Percentiles rank a stretch among this genome's conserved stretches.
These are phyloP conservation scores for Amphipyra berbera DNA, from an alignment of 2,888 invertebrate genomes.

Conservation along the genomic window DNA sequence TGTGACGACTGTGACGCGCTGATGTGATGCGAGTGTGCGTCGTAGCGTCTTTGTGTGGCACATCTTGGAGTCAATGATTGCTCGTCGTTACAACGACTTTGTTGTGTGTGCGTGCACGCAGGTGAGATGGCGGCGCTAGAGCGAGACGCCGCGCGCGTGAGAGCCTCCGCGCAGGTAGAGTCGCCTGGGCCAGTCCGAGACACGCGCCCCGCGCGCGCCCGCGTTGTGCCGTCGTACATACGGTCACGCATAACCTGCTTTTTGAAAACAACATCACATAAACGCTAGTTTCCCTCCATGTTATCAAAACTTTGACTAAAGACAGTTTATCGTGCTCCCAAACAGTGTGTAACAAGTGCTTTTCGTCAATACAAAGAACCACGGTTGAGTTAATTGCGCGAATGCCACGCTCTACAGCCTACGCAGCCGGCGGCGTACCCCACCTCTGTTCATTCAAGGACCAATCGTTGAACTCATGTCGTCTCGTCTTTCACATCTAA, in stretches of 20 bases:
- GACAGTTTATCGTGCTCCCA: constrained; percentile 32
- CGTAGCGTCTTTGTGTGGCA: constrained; percentile 18
- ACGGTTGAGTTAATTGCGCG: constrained; percentile 80
- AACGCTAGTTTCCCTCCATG: constrained; percentile 56
- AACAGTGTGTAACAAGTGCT: constrained; percentile 62
- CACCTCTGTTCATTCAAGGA: constrained; percentile 87
- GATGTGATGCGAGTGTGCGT: constrained; percentile 26
- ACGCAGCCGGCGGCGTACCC: constrained; percentile 87
- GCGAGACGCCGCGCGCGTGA: constrained; percentile 71
- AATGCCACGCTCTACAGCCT: constrained; percentile 87
- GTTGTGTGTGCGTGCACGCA: constrained; percentile 65
- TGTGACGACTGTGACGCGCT: constrained; percentile 29
- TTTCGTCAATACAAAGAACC: constrained; percentile 50
- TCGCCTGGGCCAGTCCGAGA: constrained; percentile 72
- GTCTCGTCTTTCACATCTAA: constrained; percentile 75
- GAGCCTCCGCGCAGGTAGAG: constrained; percentile 80
- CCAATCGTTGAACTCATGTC: constrained; percentile 86
- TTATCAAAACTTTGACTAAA: constrained; percentile 24
- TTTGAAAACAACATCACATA: constrained; percentile 70
- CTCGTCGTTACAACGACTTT: constrained; percentile 30
- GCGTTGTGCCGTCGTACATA: constrained; percentile 68
- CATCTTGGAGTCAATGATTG: constrained; percentile 59
- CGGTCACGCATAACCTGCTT: constrained; percentile 69
- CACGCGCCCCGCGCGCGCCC: constrained; percentile 82
- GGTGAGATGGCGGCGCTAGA: constrained; percentile 76